Conservation (phyloP, 2,113 vertebrate species). For the Lota lota region DNA sequence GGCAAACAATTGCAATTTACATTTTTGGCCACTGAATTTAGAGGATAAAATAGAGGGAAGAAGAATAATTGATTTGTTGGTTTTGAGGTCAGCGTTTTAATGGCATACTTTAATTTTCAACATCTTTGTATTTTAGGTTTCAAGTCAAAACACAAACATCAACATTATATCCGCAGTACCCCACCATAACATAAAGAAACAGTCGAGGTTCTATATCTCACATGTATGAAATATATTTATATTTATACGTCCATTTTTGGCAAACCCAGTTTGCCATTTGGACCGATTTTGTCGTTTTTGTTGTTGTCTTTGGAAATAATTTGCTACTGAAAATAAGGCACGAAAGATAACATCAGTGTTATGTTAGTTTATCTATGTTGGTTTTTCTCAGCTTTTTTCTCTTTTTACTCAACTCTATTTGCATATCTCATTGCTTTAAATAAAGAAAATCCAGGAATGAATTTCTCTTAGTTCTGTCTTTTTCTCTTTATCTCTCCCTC, state of each 20-base stretch:
- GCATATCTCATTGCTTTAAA: constrained; percentile 68
- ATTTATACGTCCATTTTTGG: not conserved
- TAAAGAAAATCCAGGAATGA: constrained; percentile 56
- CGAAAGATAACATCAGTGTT: constrained; percentile 62
- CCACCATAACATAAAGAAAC: too few species aligned
- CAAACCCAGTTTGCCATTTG: constrained; percentile 18
- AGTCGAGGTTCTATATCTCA: too few species aligned
- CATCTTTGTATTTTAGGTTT: constrained; percentile 16
- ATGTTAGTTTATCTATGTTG: constrained; percentile 10
- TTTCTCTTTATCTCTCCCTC: not conserved
- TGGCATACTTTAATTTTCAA: not conserved
- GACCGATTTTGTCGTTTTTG: constrained; percentile 65
- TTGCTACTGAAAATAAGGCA: constrained; percentile 58
- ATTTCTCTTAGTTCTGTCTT: constrained; percentile 39
- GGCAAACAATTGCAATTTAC: constrained; percentile 25
- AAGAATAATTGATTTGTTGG: too few species aligned
- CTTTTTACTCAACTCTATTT: constrained; percentile 55
- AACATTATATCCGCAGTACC: too few species aligned
- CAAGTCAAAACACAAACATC: too few species aligned
- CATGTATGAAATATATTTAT: too few species aligned
- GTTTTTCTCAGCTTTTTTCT: constrained; percentile 13
- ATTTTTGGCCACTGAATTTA: too few species aligned
- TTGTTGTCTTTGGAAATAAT: constrained; percentile 65
- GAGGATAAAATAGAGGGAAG: too few species aligned
- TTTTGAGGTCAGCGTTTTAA: too few species aligned